phyloP scores from a whole-genome alignment of 2,113 vertebrate genomes.

The Spea multiplicata region DNA sequence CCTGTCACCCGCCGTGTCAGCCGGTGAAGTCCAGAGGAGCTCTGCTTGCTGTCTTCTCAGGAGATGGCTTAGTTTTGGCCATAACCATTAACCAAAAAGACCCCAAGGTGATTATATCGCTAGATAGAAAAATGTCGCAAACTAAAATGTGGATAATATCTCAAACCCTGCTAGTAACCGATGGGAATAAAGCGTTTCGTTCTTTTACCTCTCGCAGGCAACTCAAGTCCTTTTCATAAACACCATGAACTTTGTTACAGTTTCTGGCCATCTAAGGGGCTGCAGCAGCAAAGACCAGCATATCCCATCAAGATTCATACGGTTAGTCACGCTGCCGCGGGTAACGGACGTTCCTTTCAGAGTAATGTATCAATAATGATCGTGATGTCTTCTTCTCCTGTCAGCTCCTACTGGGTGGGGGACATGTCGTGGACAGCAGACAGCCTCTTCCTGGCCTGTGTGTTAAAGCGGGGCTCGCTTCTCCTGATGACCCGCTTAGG shows the following conservation, averaged over 20 bases:
- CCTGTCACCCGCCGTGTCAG: conserved; percentile 65
- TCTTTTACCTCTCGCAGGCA: conserved; percentile 65
- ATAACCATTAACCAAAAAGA: conserved; percentile 85
- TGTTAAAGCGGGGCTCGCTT: conserved; percentile 89
- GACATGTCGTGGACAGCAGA: conserved; percentile 83
- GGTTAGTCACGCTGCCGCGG: conserved; percentile 63
- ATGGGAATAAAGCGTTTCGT: background rate
- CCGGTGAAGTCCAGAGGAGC: conserved; percentile 86
- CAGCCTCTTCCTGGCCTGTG: conserved; percentile 85
- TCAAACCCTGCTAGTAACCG: too few relatives aligned
- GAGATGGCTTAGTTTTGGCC: conserved; percentile 79
- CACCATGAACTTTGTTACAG: conserved; percentile 77
- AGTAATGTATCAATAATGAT: background rate
- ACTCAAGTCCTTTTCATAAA: conserved; percentile 88
- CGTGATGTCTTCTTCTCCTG: conserved; percentile 5
- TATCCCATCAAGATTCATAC: conserved; percentile 75
- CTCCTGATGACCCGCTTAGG: conserved; percentile 82
- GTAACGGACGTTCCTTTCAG: background rate
- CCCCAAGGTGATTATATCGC: conserved; percentile 71
- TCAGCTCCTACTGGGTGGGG: conserved; percentile 93
- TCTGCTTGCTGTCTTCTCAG: conserved; percentile 77
- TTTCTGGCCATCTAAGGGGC: conserved; percentile 79
- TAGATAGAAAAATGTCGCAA: background rate
- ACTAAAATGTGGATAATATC: background rate
- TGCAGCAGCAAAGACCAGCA: conserved; percentile 78